Evolutionary conservation across 2,888 invertebrate genomes (phyloP).

Genomic region (Parnassius smintheus): DNA sequence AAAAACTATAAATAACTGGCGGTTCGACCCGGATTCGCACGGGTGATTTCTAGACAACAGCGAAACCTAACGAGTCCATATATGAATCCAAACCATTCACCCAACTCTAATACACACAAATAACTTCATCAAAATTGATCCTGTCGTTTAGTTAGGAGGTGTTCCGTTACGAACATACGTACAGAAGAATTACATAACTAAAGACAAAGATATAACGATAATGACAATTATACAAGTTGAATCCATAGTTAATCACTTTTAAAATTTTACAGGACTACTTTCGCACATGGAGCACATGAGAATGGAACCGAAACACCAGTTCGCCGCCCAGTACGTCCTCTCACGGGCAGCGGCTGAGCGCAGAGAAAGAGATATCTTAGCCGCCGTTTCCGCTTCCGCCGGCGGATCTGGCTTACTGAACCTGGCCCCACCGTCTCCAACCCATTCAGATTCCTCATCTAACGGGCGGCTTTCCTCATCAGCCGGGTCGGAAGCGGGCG

Average conservation of each 20-base stretch:
- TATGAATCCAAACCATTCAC: too few relatives aligned
- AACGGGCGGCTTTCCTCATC: constrained; percentile 91
- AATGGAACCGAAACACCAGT: constrained; percentile 98
- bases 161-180: too few relatives aligned
- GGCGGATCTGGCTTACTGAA: constrained; percentile 83
- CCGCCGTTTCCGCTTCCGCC: constrained; percentile 83
- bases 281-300: constrained; percentile 98
- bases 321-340: constrained; percentile 95
- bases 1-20: too few relatives aligned
- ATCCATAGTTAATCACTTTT: not conserved
- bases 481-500: constrained; percentile 87
- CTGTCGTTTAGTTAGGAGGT: too few relatives aligned
- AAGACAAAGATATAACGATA: too few relatives aligned
- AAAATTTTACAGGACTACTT: constrained; percentile 85
- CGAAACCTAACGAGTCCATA: too few relatives aligned
- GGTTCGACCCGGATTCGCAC: too few relatives aligned
- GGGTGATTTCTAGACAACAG: too few relatives aligned
- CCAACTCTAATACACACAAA: too few relatives aligned
- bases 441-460: constrained; percentile 93
- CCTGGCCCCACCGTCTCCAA: constrained; percentile 91
- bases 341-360: constrained; percentile 95
- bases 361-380: constrained; percentile 90
- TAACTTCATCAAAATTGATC: too few relatives aligned
- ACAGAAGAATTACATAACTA: too few relatives aligned
- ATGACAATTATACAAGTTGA: not conserved